A percentile compares a stretch with the other conserved stretches of the same genome.
Evolutionary conservation across 2,113 vertebrate genomes (phyloP).

Genomic region (Megaceryle maxima): DNA sequence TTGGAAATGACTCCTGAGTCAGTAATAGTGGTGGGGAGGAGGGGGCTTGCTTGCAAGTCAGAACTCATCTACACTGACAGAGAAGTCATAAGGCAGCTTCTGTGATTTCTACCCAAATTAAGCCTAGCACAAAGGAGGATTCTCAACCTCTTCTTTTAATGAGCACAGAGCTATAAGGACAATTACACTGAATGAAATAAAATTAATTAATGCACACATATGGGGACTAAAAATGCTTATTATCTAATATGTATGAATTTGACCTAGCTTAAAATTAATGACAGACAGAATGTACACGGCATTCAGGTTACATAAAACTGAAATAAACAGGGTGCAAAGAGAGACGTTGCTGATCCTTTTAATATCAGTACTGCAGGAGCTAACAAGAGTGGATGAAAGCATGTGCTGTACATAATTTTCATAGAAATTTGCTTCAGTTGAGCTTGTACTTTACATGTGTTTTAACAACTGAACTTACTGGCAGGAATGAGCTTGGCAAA

Average conservation of each 20-base stretch:
- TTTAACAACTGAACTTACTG: conserved; percentile 49
- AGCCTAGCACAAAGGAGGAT: conserved; percentile 51
- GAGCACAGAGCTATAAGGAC: conserved; percentile 54
- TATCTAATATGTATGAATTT: conserved; percentile 48
- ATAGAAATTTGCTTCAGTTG: conserved; percentile 32
- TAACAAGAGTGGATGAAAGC: not conserved
- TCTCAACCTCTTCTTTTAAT: conserved; percentile 39
- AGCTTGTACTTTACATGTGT: conserved; percentile 51
- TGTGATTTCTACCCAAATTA: conserved; percentile 47
- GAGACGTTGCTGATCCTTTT: conserved; percentile 9
- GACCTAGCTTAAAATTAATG: conserved; percentile 62
- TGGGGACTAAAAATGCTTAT: conserved; percentile 65
- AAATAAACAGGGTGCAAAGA: conserved; percentile 28
- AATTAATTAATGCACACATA: conserved; percentile 58
- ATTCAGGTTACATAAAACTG: conserved; percentile 27
- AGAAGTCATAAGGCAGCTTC: conserved; percentile 25
- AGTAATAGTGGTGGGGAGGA: not conserved
- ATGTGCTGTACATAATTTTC: conserved; percentile 35
- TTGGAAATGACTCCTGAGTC: conserved; percentile 50
- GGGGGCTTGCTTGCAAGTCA: not conserved
- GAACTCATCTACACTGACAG: conserved; percentile 11
- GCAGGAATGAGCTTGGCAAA: conserved; percentile 35
- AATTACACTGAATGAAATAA: conserved; percentile 57
- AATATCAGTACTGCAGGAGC: not conserved
- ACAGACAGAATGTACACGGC: not conserved